Conservation (phyloP, 1,140 invertebrate species). For the Bombus waltoni region DNA sequence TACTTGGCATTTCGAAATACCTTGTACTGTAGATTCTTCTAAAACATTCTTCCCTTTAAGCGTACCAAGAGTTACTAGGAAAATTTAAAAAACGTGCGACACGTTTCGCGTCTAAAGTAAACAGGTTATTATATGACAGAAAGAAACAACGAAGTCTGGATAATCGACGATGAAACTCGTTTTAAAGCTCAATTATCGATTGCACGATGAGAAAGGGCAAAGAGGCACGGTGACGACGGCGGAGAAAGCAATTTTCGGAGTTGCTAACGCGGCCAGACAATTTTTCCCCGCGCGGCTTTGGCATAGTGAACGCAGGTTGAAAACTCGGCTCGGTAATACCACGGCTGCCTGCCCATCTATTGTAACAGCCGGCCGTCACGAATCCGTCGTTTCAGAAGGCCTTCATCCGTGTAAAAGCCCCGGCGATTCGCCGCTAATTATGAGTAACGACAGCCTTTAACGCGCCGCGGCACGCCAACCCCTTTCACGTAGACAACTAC, state of each 20-base stretch:
- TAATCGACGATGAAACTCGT: not conserved
- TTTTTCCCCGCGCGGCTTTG: constrained; percentile 42
- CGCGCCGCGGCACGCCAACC: constrained; percentile 67
- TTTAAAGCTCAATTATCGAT: constrained; percentile 19
- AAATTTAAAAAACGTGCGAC: too few species aligned
- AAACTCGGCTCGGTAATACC: constrained; percentile 51
- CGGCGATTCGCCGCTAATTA: constrained; percentile 76
- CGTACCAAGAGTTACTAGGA: too few species aligned
- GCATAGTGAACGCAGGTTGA: constrained; percentile 41
- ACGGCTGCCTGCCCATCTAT: constrained; percentile 56
- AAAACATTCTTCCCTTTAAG: too few species aligned
- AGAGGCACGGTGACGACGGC: not conserved
- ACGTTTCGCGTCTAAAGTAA: too few species aligned
- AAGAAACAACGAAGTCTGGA: too few species aligned
- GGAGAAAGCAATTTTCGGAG: constrained; percentile 54
- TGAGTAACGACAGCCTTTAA: constrained; percentile 76
- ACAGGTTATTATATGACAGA: too few species aligned
- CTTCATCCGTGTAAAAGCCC: constrained; percentile 75
- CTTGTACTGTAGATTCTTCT: too few species aligned
- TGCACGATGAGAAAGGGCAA: not conserved
- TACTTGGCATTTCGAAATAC: too few species aligned
- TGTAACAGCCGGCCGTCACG: constrained; percentile 70
- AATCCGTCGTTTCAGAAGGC: constrained; percentile 71
- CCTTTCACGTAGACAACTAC: constrained; percentile 36
- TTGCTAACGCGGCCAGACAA: constrained; percentile 33